Conservation (phyloP, 2,888 invertebrate species). For the Antitype chi region DNA sequence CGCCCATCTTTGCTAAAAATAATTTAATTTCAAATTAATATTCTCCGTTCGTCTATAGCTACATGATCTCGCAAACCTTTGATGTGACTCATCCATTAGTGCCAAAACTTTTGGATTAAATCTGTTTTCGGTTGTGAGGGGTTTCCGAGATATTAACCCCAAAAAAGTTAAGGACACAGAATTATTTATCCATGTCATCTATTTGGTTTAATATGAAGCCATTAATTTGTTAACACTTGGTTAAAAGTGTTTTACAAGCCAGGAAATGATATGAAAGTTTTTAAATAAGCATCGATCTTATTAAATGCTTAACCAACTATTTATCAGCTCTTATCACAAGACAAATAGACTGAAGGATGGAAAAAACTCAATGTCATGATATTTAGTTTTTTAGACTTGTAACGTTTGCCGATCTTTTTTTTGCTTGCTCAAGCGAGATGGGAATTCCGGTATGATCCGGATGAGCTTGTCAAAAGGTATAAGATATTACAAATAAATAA, state of each 20-base stretch:
- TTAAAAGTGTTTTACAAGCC: background rate
- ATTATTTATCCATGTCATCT: background rate
- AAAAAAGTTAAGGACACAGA: no score
- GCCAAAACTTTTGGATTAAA: slow-evolving; percentile 1
- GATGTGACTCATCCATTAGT: slow-evolving; percentile 9
- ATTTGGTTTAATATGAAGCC: no score
- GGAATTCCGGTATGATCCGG: background rate
- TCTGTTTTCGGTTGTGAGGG: background rate
- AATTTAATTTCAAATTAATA: slow-evolving; percentile 12
- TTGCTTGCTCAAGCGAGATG: slow-evolving; percentile 1
- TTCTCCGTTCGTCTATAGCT: background rate
- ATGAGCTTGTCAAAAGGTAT: background rate
- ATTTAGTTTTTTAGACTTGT: slow-evolving; percentile 1
- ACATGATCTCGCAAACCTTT: slow-evolving; percentile 4
- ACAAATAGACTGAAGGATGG: slow-evolving; percentile 13
- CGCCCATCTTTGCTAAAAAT: background rate
- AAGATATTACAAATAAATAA: background rate
- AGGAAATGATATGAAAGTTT: background rate
- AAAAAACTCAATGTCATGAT: slow-evolving; percentile 37
- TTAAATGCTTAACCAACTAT: background rate
- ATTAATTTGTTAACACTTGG: no score
- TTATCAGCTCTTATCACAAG: slow-evolving; percentile 48
- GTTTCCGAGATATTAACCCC: slow-evolving; percentile 3
- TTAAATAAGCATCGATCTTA: background rate
- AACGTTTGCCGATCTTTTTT: background rate